Conservation (phyloP, 2,113 vertebrate genomes). For the Rutilus rutilus region DNA sequence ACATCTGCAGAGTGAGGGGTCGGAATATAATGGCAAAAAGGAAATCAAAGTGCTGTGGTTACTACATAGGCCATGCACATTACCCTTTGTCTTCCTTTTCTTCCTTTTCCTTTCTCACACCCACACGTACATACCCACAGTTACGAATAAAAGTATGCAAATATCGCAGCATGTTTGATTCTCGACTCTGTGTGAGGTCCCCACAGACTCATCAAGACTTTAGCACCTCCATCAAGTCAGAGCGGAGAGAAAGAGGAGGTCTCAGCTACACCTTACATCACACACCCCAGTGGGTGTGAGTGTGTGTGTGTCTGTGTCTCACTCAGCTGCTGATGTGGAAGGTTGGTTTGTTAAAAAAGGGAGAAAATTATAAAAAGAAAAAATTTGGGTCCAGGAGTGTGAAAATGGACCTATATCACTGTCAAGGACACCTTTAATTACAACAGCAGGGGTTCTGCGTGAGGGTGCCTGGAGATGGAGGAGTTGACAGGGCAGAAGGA, state of each 20-base stretch:
- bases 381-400: slow-evolving; percentile 63
- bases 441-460: slow-evolving; percentile 64
- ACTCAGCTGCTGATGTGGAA: slow-evolving; percentile 56
- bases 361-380: slow-evolving; percentile 13
- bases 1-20: slow-evolving; percentile 6
- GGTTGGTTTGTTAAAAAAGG: slow-evolving; percentile 45
- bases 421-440: slow-evolving; percentile 81
- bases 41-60: slow-evolving; percentile 5
- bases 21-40: slow-evolving; percentile 24
- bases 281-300: slow-evolving; percentile 34
- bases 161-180: slow-evolving; percentile 52
- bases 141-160: slow-evolving; percentile 32
- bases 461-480: slow-evolving; percentile 35
- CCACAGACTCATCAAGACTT: slow-evolving; percentile 59
- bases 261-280: slow-evolving; percentile 41
- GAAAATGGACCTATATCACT: slow-evolving; percentile 68
- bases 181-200: slow-evolving; percentile 49
- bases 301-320: slow-evolving; percentile 39
- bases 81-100: slow-evolving; percentile 36
- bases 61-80: slow-evolving; percentile 4
- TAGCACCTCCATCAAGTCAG: slow-evolving; percentile 55
- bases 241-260: slow-evolving; percentile 40
- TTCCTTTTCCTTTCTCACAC: slow-evolving; percentile 29
- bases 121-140: slow-evolving; percentile 34
- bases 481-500: slow-evolving; percentile 39